Percentiles rank a stretch among this genome's conserved stretches.
Evolutionary conservation across 2,797 vertebrate genomes (phyloP).

Genomic region (Brachyrhaphis roseni): DNA sequence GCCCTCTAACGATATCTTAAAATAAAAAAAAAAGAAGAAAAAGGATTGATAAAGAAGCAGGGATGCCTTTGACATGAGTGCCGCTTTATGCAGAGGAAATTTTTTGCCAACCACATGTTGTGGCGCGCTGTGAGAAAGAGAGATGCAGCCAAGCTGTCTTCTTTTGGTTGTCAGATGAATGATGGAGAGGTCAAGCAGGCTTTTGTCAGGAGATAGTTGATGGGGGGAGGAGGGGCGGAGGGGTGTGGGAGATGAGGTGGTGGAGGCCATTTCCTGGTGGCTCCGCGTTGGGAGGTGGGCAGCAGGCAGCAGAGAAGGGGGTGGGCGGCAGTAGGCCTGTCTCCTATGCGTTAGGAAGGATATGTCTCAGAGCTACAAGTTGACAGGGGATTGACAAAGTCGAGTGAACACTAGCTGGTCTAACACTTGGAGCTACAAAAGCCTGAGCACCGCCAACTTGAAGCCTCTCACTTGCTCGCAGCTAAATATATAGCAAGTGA

Average conservation of each 20-base stretch:
- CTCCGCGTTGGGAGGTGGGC: conserved; percentile 62
- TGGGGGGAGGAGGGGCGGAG: background rate
- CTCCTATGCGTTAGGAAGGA: conserved; percentile 67
- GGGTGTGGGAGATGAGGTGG: conserved; percentile 10
- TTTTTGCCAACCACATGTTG: conserved; percentile 45
- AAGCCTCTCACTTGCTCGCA: conserved; percentile 71
- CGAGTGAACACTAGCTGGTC: conserved; percentile 78
- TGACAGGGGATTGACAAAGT: conserved; percentile 84
- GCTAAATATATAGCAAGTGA: conserved; percentile 83
- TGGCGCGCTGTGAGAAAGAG: conserved; percentile 36
- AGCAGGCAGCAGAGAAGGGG: conserved; percentile 29
- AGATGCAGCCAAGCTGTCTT: conserved; percentile 69
- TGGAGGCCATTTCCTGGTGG: conserved; percentile 75
- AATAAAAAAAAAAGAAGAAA: no score
- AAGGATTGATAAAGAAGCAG: background rate
- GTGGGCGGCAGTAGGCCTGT: conserved; percentile 47
- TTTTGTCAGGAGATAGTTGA: conserved; percentile 71
- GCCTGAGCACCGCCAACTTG: conserved; percentile 72
- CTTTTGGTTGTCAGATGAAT: conserved; percentile 62
- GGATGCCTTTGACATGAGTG: conserved; percentile 12
- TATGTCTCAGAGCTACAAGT: conserved; percentile 83
- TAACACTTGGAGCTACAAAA: conserved; percentile 83
- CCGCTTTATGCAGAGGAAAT: conserved; percentile 27
- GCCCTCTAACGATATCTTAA: background rate
- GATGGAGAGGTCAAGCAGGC: conserved; percentile 72